A percentile compares a stretch with the other conserved stretches of the same genome.
Conservation (phyloP, 2,113 vertebrate species). For the Istiophorus platypterus region DNA sequence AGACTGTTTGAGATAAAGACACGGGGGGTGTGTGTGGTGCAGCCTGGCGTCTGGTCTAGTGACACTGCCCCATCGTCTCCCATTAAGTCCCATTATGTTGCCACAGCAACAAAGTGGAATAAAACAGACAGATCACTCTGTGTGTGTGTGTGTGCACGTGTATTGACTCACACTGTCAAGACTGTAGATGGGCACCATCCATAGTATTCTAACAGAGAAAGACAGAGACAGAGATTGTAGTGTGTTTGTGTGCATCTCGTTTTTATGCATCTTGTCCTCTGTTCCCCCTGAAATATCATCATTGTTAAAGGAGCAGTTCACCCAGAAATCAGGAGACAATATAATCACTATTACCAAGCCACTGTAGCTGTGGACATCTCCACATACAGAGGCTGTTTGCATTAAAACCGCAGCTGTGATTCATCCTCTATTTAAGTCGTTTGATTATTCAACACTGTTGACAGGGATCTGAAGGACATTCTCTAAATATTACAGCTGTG, state of each 20-base stretch:
- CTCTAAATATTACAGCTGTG: too few relatives aligned
- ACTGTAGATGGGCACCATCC: conserved; percentile 99
- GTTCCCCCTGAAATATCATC: too few relatives aligned
- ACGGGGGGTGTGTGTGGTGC: neutral
- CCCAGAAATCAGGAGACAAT: neutral
- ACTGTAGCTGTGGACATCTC: too few relatives aligned
- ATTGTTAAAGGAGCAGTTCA: neutral
- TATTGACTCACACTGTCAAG: conserved; percentile 94
- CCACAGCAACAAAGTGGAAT: conserved; percentile 14
- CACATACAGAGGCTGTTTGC: too few relatives aligned
- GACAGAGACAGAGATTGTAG: neutral
- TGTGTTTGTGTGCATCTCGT: neutral
- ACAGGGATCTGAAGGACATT: too few relatives aligned
- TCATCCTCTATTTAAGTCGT: too few relatives aligned
- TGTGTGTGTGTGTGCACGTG: neutral
- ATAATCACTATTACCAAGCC: too few relatives aligned
- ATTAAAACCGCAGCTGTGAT: too few relatives aligned
- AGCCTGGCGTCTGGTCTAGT: neutral
- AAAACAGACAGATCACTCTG: neutral
- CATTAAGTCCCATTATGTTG: neutral
- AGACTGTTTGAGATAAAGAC: neutral
- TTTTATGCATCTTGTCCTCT: neutral
- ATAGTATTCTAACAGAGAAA: conserved; percentile 89
- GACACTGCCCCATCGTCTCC: neutral
- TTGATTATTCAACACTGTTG: too few relatives aligned